Evolutionary conservation across 2,113 vertebrate species (phyloP), one percentile per base, ranked within the genome.

Genomic region (Mormyrus iriodes): DNA sequence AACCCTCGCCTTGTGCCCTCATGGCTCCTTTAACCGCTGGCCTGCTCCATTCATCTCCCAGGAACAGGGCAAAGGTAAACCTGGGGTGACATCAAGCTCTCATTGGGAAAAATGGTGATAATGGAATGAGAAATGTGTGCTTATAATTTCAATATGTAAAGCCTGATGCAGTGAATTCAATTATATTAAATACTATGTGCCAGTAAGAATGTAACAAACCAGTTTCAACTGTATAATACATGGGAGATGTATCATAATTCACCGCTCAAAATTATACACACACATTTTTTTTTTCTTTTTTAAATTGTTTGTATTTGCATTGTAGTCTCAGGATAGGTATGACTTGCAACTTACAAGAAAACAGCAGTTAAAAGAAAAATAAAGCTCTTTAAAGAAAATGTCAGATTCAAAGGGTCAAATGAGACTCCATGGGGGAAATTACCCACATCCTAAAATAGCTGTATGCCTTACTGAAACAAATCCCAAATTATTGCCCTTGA

Each of bases 401-500:
- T 61, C 76, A 85, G 58, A 39, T 85, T 52, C 24, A 31, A 65
- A 89, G 42, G 88, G 88, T 85, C 88, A 85, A 58, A 52, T 85
- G 79, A 85, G 88, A 61, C 88, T 69, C 84, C 48, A 52, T 82
- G 76, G 35, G 48, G 65, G 44, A 79, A 58, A 85, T 58, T 49
- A 65, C 39, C 79, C n/a, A 52, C 44, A 19, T 86, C 89, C 58
- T 51, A 89, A 86, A 89, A 89, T 89, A 86, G 55, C 89, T 48
- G 35, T 86, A 39, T 89, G 88, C 51, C 89, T 86, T 27, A 51
- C 35, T 86, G 83, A 86, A 86, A 86, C 48, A 84, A 61, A 89
- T 85, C 51, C 85, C 24, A 86, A 86, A 53, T 86, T 52, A 85
- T 85, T 49, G 83, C 83, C 89, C 89, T 89, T 89, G 89, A 86